phyloP scores from a whole-genome alignment of 2,888 invertebrate genomes.

The Drosophila sordidula region DNA sequence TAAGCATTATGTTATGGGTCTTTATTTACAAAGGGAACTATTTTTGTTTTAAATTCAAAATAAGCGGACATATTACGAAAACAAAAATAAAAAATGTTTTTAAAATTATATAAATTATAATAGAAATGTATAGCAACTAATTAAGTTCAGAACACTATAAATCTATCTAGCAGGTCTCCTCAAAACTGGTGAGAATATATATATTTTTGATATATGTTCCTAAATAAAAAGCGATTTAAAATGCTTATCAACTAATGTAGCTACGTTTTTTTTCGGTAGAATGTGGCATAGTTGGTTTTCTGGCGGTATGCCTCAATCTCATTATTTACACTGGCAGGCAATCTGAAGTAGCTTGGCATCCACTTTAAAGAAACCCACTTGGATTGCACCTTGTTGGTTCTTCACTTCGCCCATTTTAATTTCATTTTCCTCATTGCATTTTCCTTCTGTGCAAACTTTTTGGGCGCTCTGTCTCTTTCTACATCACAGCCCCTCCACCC shows the following conservation, averaged over 20 bases:
- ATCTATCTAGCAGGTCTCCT: no score
- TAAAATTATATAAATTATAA: no score
- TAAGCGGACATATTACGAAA: no score
- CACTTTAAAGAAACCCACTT: conserved; percentile 47
- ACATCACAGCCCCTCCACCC: not conserved
- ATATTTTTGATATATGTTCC: not conserved
- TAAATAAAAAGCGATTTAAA: not conserved
- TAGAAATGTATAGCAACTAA: no score
- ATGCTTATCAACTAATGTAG: conserved; percentile 1
- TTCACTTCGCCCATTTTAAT: conserved; percentile 61
- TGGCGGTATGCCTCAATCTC: conserved; percentile 7
- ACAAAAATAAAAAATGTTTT: no score
- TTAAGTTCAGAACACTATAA: no score
- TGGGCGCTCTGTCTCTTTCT: conserved; percentile 10
- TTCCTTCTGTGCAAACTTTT: conserved; percentile 62
- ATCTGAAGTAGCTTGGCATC: conserved; percentile 12
- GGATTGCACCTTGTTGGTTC: conserved; percentile 56
- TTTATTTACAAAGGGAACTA: no score
- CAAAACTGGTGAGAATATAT: no score
- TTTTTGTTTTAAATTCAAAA: no score
- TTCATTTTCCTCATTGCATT: conserved; percentile 65
- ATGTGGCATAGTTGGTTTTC: not conserved
- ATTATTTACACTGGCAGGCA: conserved; percentile 27
- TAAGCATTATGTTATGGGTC: no score
- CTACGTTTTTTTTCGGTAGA: conserved; percentile 4